These are phyloP conservation scores for Blennius ocellaris DNA, from an alignment of 2,113 vertebrate species.

Conservation along the genomic window DNA sequence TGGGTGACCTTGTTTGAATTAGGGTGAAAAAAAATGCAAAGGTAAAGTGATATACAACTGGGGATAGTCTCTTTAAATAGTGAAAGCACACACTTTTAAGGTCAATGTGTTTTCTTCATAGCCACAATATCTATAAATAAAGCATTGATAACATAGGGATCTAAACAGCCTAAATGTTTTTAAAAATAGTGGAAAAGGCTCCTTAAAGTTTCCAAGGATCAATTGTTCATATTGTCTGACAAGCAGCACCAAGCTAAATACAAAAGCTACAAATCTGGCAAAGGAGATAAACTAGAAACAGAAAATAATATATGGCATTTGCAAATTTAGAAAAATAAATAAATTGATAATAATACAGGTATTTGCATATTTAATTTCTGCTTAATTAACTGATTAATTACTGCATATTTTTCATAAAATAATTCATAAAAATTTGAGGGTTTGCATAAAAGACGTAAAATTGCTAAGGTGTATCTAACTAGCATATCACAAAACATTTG, in stretches of 20 bases:
- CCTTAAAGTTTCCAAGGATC: background rate
- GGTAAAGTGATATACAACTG: conserved; percentile 66
- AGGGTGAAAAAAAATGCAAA: conserved; percentile 44
- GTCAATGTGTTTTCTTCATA: conserved; percentile 16
- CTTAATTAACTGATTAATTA: background rate
- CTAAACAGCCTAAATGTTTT: background rate
- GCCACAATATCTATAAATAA: background rate
- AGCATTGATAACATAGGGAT: background rate
- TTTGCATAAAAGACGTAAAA: too few relatives aligned
- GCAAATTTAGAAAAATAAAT: background rate
- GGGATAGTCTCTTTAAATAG: conserved; percentile 47
- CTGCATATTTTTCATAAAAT: background rate
- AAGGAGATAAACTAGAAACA: too few relatives aligned
- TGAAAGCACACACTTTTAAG: conserved; percentile 24
- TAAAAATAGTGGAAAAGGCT: background rate
- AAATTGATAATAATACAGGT: background rate
- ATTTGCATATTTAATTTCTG: background rate
- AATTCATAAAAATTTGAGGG: background rate
- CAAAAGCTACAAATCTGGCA: background rate
- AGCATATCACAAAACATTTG: too few relatives aligned
- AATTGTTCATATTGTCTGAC: background rate
- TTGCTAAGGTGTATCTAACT: too few relatives aligned
- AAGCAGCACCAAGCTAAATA: background rate
- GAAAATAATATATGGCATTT: background rate
- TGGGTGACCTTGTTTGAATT: conserved; percentile 34